A percentile compares a stretch with the other conserved stretches of the same genome.
Evolutionary conservation across 2,797 vertebrate species (phyloP).

Genomic region (Hipposideros larvatus): DNA sequence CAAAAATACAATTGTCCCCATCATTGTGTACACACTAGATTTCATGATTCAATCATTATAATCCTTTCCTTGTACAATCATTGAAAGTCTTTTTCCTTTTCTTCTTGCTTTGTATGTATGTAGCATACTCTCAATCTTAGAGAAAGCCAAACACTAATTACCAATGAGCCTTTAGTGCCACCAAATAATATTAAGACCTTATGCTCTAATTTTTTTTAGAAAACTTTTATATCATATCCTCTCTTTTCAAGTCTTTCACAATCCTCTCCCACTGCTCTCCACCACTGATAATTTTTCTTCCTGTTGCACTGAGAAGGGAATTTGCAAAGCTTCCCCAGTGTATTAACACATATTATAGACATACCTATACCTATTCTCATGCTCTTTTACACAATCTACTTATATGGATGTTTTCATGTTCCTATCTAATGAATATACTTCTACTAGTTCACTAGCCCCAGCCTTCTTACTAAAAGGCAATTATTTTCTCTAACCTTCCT

Average conservation of each 20-base stretch:
- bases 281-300: not conserved
- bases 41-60: not conserved
- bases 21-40: not conserved
- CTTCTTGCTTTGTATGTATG: not conserved
- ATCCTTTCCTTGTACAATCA: not conserved
- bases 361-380: no score
- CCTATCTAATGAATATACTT: not conserved
- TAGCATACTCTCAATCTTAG: not conserved
- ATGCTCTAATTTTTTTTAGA: not conserved
- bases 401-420: not conserved
- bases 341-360: not conserved
- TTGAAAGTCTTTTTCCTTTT: not conserved
- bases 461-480: not conserved
- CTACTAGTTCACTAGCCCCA: not conserved
- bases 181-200: not conserved
- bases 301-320: not conserved
- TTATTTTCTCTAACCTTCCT: not conserved
- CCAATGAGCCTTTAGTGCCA: not conserved
- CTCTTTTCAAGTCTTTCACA: not conserved
- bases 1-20: not conserved
- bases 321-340: not conserved
- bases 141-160: not conserved
- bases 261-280: not conserved
- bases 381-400: not conserved
- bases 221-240: not conserved